Base-by-base conservation (phyloP, 2,113 vertebrate species). In the Gallinago media region DNA sequence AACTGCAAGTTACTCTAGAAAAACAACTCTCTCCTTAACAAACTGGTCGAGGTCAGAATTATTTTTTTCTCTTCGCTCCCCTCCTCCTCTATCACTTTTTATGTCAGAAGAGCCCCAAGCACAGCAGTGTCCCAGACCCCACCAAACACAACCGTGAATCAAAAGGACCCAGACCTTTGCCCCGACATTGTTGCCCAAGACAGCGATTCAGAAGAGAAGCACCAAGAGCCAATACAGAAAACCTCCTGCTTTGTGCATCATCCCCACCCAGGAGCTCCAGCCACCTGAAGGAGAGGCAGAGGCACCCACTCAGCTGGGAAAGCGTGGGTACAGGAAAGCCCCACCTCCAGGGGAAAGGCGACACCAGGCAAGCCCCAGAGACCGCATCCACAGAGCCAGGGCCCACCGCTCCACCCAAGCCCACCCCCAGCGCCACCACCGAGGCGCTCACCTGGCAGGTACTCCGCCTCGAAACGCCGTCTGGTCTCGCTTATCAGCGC, bases 391-490 rank as follows among this genome's bases (percentile, higher is more conserved):
- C 0, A 2, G 26, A 20, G 18, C 70, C 16, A 36, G 5, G 29
- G 23, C 67, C 40, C 26, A 5, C 21, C 8, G 13, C 52, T 7
- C 65, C 38, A 47, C 1, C 11, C 12, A 38, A 38, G 3, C 21
- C 49, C 36, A 1, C 4, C 25, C 61, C 7, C 10, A 1, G n/a
- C 62, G 1, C n/a, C 61, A 15, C 29, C 38, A 32, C 10, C 12
- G 5, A 15, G 55, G 20, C 34, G 77, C 98, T 95, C 72, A 99
- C 99, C 99, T 98, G 98, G 93, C 62, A 99, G 84, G 89, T 98
- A 98, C 80, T 99, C 99, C 32, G 97, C 96, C 91, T 98, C 98
- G 97, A 99, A 99, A 74, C 99, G 98, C 89, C 98, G 97, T 47
- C 99, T 98, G 6, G 96, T 98, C 93, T 99, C 99, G 65, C 97